Evolutionary conservation across 2,797 vertebrate genomes (phyloP).

Genomic region (Buphagus erythrorhynchus): DNA sequence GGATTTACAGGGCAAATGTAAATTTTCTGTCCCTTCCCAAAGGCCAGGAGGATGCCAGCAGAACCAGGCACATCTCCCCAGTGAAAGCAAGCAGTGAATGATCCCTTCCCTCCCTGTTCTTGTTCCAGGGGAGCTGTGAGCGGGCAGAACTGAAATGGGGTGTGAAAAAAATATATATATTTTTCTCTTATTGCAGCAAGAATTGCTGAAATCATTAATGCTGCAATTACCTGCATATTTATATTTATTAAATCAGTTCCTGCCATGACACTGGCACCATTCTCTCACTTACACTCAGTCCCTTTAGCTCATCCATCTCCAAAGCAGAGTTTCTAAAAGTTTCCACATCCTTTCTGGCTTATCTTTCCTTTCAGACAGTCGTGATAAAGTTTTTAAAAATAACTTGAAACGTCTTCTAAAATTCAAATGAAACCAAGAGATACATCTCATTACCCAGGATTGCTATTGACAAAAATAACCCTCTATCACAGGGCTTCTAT

Average conservation of each 20-base stretch:
- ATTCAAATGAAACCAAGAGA: conserved; percentile 49
- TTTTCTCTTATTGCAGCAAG: not conserved
- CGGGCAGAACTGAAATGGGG: not conserved
- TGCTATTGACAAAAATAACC: conserved; percentile 47
- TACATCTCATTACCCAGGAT: conserved; percentile 51
- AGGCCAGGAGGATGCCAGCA: not conserved
- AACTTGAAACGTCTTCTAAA: conserved; percentile 45
- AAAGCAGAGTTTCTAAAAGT: not conserved
- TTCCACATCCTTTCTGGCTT: not conserved
- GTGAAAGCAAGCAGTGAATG: not conserved
- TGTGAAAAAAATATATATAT: not conserved
- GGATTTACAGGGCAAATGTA: not conserved
- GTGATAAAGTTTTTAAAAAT: conserved; percentile 52
- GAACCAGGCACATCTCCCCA: not conserved
- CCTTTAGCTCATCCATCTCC: not conserved
- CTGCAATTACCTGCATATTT: not conserved
- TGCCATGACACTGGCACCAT: not conserved
- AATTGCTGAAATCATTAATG: not conserved
- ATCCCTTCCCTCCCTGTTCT: not conserved
- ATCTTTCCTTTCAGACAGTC: not conserved
- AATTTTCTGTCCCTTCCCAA: not conserved
- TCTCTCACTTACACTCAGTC: not conserved
- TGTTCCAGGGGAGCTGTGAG: not conserved
- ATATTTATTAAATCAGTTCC: not conserved
- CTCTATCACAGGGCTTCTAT: not conserved